Evolutionary conservation across 2,797 vertebrate species (phyloP), one percentile per base, ranked within the genome.

Genomic region (Gila robusta): DNA sequence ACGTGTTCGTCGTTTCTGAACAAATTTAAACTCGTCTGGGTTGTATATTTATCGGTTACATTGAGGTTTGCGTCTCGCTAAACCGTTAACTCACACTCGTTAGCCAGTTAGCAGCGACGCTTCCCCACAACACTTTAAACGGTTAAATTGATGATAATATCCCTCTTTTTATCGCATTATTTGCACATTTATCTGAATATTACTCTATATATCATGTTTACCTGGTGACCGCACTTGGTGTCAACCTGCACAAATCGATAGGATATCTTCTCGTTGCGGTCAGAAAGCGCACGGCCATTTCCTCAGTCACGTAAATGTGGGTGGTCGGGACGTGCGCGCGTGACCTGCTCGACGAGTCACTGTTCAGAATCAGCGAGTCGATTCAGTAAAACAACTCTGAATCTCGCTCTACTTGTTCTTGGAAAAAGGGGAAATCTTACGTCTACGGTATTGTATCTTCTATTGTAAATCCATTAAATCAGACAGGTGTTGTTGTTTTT

Each of bases 271-370:
- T 81, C 76, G 49, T 72, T 66, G 35, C 74, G 21, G 79, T 87
- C 7, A 91, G 73, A 86, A 79, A 81, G 7, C 89, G 87, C 26
- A 86, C 86, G 84, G 91, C 91, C 91, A 90, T 91, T 81, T 85
- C 88, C 79, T 44, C 85, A 6, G 19, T 7, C 35, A 80, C 69
- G 23, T 28, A 26, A 32, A 26, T 44, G 14, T 23, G 62, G 41
- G 72, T 26, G 73, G 49, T 47, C 3, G 0, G 41, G n/a, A 32
- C 64, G 64, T 66, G 64, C 28, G 84, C 76, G 84, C 84, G 84
- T 85, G 83, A 85, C 83, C 6, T 47, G 1, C 26, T 59, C 7
- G 14, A n/a, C 2, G 77, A 80, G 77, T 73, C 84, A 72, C 54
- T 49, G 67, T 80, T 73, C 41, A 37, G 67, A 73, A 66, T 73